Percentiles rank a stretch among this genome's conserved stretches.
Evolutionary conservation across 2,113 vertebrate genomes (phyloP).

Genomic region (Uria aalge): DNA sequence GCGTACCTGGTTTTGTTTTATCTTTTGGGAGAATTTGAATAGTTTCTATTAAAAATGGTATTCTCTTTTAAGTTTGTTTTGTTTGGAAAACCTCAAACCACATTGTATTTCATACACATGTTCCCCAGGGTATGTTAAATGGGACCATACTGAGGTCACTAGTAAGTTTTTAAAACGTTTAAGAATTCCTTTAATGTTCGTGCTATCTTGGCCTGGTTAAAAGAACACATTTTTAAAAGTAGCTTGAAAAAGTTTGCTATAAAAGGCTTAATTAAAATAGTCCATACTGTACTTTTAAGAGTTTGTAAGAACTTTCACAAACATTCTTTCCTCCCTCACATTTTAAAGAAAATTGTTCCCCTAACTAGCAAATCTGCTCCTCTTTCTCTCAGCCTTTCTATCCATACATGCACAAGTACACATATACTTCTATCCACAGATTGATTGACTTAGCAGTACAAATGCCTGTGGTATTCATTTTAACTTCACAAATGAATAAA

Average conservation of each 20-base stretch:
- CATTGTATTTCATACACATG: constrained; percentile 64
- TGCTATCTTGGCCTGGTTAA: constrained; percentile 66
- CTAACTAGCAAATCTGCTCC: background rate
- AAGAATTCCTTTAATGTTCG: constrained; percentile 75
- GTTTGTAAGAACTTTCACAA: constrained; percentile 5
- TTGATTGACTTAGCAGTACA: constrained; percentile 45
- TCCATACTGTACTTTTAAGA: constrained; percentile 1
- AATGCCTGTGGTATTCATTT: constrained; percentile 17
- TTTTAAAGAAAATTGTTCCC: background rate
- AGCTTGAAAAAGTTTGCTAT: background rate
- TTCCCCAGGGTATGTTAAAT: constrained; percentile 68
- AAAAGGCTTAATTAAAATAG: constrained; percentile 50
- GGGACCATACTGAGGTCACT: constrained; percentile 72
- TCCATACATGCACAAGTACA: background rate
- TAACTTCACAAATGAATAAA: constrained; percentile 27
- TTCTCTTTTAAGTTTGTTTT: constrained; percentile 75
- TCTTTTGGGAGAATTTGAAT: constrained; percentile 44
- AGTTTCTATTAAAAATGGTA: constrained; percentile 66
- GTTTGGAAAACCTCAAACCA: constrained; percentile 72
- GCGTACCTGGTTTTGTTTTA: constrained; percentile 57
- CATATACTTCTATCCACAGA: background rate
- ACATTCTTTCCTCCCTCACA: background rate
- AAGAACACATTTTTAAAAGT: constrained; percentile 49
- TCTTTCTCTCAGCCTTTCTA: background rate
- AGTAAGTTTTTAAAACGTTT: constrained; percentile 65